Evolutionary conservation across 1,140 invertebrate genomes (phyloP).

Genomic region (Eriosoma lanigerum): DNA sequence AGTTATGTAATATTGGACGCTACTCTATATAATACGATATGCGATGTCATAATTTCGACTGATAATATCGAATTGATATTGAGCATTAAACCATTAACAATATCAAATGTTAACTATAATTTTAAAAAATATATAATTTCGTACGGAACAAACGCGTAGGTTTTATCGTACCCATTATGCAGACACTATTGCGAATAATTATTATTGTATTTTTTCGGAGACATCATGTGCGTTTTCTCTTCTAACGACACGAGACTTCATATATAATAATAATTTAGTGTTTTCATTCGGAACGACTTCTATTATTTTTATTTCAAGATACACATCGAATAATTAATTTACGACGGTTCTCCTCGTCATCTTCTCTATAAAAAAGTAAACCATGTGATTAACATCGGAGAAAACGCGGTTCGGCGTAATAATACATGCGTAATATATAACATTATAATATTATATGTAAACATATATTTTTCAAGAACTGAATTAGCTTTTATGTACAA

Average conservation of each 20-base stretch:
- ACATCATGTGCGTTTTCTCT: conserved; percentile 4
- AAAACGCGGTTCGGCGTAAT: conserved; percentile 9
- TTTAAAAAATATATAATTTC: neutral
- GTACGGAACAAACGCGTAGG: neutral
- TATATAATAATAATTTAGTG: neutral
- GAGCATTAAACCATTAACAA: too few relatives aligned
- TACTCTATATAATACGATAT: too few relatives aligned
- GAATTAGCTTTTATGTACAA: too few relatives aligned
- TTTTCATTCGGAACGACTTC: conserved; percentile 40
- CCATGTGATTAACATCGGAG: conserved; percentile 37
- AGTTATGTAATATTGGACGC: too few relatives aligned
- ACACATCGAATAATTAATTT: conserved; percentile 38
- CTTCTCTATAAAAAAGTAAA: conserved; percentile 31
- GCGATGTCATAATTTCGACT: too few relatives aligned
- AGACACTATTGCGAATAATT: neutral
- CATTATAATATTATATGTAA: too few relatives aligned
- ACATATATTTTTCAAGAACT: too few relatives aligned
- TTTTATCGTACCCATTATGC: neutral
- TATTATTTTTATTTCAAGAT: conserved; percentile 31
- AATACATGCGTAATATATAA: too few relatives aligned
- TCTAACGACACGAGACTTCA: conserved; percentile 31
- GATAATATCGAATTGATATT: too few relatives aligned
- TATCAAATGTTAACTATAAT: too few relatives aligned
- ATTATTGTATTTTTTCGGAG: neutral
- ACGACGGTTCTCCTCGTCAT: conserved; percentile 25